A percentile compares a stretch with the other conserved stretches of the same genome.
phyloP scores from a whole-genome alignment of 2,888 invertebrate species.

The Amblyjoppa fuscipennis region DNA sequence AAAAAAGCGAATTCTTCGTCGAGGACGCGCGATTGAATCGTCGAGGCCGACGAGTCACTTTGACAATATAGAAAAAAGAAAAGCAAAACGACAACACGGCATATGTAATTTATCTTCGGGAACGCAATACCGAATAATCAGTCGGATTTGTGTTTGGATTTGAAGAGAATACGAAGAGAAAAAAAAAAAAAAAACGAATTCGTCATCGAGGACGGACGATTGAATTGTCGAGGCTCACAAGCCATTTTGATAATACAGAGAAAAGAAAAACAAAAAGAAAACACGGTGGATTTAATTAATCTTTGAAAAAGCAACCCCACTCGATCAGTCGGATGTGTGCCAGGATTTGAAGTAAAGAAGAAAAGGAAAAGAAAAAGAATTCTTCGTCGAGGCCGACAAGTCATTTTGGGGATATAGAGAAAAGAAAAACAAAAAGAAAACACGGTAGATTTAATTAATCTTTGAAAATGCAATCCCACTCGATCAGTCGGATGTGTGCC shows the following conservation, averaged over 20 bases:
- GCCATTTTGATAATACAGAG: not conserved
- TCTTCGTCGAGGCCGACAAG: too few species aligned
- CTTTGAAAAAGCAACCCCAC: not conserved
- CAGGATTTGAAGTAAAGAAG: not conserved
- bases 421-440: conserved; percentile 1
- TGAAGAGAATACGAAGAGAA: not conserved
- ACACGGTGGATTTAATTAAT: not conserved
- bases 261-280: not conserved
- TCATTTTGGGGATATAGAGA: not conserved
- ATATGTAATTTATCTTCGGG: not conserved
- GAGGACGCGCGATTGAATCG: conserved; percentile 28
- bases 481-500: too few species aligned
- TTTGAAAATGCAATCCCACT: not conserved
- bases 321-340: not conserved
- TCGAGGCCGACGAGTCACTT: not conserved
- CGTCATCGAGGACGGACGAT: too few species aligned
- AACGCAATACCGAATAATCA: not conserved
- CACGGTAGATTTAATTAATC: not conserved
- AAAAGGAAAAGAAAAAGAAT: too few species aligned
- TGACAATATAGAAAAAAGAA: not conserved
- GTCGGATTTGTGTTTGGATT: not conserved
- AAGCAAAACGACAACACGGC: not conserved
- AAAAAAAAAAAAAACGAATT: too few species aligned
- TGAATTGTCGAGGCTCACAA: too few species aligned
- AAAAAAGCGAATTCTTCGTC: not conserved